Evolutionary conservation across 2,888 invertebrate genomes (phyloP).

Genomic region (Argynnis bischoffii): DNA sequence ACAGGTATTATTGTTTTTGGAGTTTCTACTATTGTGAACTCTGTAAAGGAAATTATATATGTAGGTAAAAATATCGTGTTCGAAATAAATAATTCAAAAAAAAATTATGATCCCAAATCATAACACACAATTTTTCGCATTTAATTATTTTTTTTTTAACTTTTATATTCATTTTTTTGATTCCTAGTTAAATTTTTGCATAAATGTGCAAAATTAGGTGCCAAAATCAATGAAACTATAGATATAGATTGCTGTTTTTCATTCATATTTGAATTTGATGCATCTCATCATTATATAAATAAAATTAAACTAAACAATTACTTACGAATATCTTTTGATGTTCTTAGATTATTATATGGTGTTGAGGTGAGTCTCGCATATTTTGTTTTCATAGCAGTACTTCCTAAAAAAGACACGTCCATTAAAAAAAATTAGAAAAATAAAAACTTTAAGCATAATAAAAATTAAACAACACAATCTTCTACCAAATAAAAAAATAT

Average conservation of each 20-base stretch:
- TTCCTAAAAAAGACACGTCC: constrained; percentile 3
- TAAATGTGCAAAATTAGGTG: too few relatives aligned
- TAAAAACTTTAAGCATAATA: neutral
- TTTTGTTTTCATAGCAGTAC: neutral
- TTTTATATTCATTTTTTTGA: too few relatives aligned
- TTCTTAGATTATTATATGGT: neutral
- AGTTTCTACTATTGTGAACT: neutral
- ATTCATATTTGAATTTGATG: too few relatives aligned
- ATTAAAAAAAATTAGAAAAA: neutral
- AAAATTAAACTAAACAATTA: neutral
- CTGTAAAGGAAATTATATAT: neutral
- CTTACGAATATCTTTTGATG: neutral
- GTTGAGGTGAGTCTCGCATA: neutral
- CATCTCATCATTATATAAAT: too few relatives aligned
- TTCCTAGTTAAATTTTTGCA: too few relatives aligned
- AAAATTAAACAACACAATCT: neutral
- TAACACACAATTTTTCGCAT: neutral
- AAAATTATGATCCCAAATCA: neutral
- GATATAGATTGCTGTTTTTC: too few relatives aligned
- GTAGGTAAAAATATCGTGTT: neutral
- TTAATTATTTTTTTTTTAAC: too few relatives aligned
- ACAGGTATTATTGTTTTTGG: neutral
- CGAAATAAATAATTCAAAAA: neutral
- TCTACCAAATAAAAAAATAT: too few relatives aligned
- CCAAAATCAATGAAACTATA: too few relatives aligned